Base-by-base conservation (phyloP, 92 coral and sea anemone species). In the Diadumene lineata region DNA sequence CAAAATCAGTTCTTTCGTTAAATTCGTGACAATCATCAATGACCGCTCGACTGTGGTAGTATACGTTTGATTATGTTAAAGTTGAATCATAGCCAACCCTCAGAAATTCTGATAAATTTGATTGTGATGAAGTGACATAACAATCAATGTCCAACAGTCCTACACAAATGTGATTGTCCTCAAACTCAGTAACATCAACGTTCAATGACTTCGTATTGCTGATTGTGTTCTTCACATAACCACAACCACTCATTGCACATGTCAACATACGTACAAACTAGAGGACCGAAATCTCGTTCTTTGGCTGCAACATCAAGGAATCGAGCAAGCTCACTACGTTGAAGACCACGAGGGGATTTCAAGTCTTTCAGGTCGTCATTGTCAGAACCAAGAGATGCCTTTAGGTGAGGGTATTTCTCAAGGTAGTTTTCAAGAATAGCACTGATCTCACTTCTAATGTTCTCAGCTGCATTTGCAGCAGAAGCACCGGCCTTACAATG, bases 231-330 rank as follows among this genome's bases (percentile, higher is more conserved):
- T 67, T 77, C 76, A 68, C 82, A 78, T 31, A 78, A 38, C 76
- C 82, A 79, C 58, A 79, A 34, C 78, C 71, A 79, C 22, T 70
- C 78, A 28, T 63, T 38, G 58, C 24, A 44, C 73, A 62, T 79
- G 64, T 48, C 72, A 0, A 79, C 79, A 32, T 79, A 64, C 30
- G 84, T 79, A 31, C 79, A 79, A 48, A 72, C 66, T 67, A 79
- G 72, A 56, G 84, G 84, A 29, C 84, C 78, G 30, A 79, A 79
- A 27, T 60, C 38, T 19, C 48, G 72, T 0, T 60, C 84, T 25
- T 71, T 72, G 0, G 78, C 78, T 43, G 61, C 66, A 31, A 79
- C 78, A 16, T 79, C 84, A 34, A 79, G 48, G 63, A 79, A 79
- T 18, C 67, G 44, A 31, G 84, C 32, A 15, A 71, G 66, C 24